These are phyloP conservation scores for Dromiciops gliroides DNA, from an alignment of 2,113 vertebrate genomes.

Conservation along the genomic window DNA sequence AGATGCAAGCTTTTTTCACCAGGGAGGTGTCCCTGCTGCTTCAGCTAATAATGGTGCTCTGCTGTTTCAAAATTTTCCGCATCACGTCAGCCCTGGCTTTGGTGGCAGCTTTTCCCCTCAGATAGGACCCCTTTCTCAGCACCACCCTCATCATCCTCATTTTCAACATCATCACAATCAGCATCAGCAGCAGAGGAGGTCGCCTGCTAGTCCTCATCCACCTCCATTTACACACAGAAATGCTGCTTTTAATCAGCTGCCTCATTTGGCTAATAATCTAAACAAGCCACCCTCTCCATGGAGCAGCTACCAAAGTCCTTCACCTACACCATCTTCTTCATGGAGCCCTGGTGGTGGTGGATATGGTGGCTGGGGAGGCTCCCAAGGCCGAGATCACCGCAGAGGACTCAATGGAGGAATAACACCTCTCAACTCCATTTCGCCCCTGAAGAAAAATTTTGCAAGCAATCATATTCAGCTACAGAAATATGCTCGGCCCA, in stretches of 20 bases:
- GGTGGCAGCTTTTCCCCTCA: slow-evolving; percentile 98
- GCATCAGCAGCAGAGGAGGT: slow-evolving; percentile 97
- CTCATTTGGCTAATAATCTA: slow-evolving; percentile 95
- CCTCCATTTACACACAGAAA: slow-evolving; percentile 96
- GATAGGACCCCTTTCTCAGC: slow-evolving; percentile 96
- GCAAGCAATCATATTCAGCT: slow-evolving; percentile 96
- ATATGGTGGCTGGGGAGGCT: slow-evolving; percentile 96
- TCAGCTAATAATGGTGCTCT: slow-evolving; percentile 95
- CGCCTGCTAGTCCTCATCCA: slow-evolving; percentile 95
- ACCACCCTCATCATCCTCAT: slow-evolving; percentile 96
- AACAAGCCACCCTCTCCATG: slow-evolving; percentile 97
- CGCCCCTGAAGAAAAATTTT: slow-evolving; percentile 98
- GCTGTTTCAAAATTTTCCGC: slow-evolving; percentile 99
- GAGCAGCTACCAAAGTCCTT: slow-evolving; percentile 99
- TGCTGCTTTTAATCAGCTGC: slow-evolving; percentile 96
- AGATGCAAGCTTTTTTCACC: slow-evolving; percentile 97
- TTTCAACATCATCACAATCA: slow-evolving; percentile 97
- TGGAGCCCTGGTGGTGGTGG: slow-evolving; percentile 97
- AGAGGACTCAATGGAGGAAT: slow-evolving; percentile 95
- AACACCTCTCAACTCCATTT: slow-evolving; percentile 96
- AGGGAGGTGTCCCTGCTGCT: slow-evolving; percentile 91
- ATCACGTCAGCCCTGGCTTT: slow-evolving; percentile 96
- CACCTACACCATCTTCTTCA: slow-evolving; percentile 95
- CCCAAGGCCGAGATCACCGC: slow-evolving; percentile 96
- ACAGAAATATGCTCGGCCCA: slow-evolving; percentile 96